phyloP scores from a whole-genome alignment of 1,140 invertebrate genomes.

The Anadara kagoshimensis region DNA sequence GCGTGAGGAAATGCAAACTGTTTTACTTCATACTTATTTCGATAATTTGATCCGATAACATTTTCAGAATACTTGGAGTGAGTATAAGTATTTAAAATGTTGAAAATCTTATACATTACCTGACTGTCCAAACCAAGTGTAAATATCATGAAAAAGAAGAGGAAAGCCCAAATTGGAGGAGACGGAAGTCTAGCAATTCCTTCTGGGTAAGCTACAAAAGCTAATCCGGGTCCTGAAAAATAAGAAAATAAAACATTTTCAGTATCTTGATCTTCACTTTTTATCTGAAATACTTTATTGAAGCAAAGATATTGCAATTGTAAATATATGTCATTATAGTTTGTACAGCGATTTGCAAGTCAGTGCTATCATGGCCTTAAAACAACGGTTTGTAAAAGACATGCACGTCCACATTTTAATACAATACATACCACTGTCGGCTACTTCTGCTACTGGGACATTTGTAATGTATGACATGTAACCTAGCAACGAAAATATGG shows the following conservation, averaged over 20 bases:
- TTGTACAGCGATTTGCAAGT: too few species aligned
- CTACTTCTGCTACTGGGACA: slow-evolving; percentile 57
- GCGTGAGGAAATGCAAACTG: too few species aligned
- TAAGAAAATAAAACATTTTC: neutral
- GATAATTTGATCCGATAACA: too few species aligned
- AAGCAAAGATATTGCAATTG: too few species aligned
- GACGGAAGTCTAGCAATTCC: slow-evolving; percentile 95
- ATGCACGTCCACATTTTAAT: neutral
- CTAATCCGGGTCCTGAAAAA: slow-evolving; percentile 87
- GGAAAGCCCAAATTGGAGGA: slow-evolving; percentile 94
- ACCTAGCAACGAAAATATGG: slow-evolving; percentile 97
- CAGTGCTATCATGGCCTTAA: too few species aligned
- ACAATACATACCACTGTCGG: slow-evolving; percentile 52
- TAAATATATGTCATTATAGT: too few species aligned
- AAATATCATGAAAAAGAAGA: slow-evolving; percentile 99
- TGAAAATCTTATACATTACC: too few species aligned
- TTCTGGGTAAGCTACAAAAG: slow-evolving; percentile 97
- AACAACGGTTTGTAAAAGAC: too few species aligned
- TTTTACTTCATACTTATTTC: too few species aligned
- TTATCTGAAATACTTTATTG: too few species aligned
- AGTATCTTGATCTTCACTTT: neutral
- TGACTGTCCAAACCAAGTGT: slow-evolving; percentile 92
- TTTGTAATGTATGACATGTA: slow-evolving; percentile 64
- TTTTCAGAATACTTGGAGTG: too few species aligned
- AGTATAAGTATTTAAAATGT: too few species aligned